Percentiles rank a stretch among this genome's conserved stretches.
Evolutionary conservation across 1,140 invertebrate genomes (phyloP).

Genomic region (Heliconius nattereri): DNA sequence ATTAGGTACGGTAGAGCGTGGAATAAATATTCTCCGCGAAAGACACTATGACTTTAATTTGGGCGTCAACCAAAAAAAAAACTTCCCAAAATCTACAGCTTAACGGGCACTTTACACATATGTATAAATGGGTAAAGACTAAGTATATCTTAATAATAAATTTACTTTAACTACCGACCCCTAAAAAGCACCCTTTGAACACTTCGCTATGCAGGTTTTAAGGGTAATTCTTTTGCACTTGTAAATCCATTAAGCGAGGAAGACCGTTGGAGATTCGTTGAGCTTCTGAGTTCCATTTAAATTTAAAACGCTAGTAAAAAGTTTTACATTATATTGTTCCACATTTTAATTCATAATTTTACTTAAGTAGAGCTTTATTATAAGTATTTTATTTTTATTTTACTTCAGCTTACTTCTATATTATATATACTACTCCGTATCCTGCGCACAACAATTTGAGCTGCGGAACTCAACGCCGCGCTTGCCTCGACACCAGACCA

Average conservation of each 20-base stretch:
- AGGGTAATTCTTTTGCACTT: constrained; percentile 32
- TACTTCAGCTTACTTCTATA: too few species aligned
- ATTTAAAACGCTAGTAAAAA: constrained; percentile 28
- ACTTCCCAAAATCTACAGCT: too few species aligned
- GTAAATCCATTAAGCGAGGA: constrained; percentile 33
- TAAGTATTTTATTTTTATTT: not conserved
- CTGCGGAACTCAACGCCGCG: too few species aligned
- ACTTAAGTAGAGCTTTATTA: not conserved
- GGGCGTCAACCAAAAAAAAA: too few species aligned
- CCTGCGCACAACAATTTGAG: too few species aligned
- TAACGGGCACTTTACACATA: too few species aligned
- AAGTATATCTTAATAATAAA: not conserved
- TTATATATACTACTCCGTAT: too few species aligned
- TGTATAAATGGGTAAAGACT: too few species aligned
- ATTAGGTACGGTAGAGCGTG: too few species aligned
- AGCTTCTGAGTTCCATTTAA: constrained; percentile 25
- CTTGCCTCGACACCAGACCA: too few species aligned
- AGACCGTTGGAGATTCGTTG: constrained; percentile 31
- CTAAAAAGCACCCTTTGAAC: constrained; percentile 6
- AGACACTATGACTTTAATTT: too few species aligned
- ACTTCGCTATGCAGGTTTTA: constrained; percentile 29
- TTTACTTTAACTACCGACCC: not conserved
- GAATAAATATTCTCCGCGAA: too few species aligned
- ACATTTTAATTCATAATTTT: constrained; percentile 13
- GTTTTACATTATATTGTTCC: constrained; percentile 22